Conservation (phyloP, 2,888 invertebrate genomes). For the Helobdella robusta region DNA sequence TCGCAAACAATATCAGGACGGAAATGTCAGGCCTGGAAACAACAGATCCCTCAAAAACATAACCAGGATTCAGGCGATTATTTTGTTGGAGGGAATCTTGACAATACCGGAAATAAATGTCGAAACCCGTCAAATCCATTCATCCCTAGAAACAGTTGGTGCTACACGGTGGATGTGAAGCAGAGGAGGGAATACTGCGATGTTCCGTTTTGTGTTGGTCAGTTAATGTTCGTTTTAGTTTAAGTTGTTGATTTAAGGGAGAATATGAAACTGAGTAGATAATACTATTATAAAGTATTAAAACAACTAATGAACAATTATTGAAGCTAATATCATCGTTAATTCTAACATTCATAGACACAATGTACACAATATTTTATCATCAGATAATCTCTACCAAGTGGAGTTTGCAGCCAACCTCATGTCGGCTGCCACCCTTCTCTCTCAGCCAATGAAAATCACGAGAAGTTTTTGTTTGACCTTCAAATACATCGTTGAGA, state of each 20-base stretch:
- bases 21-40: constrained; percentile 24
- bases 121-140: constrained; percentile 26
- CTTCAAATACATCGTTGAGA: not conserved
- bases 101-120: constrained; percentile 19
- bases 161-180: constrained; percentile 23
- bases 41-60: constrained; percentile 12
- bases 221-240: not conserved
- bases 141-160: constrained; percentile 22
- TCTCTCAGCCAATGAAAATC: not conserved
- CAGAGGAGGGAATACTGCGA: constrained; percentile 28
- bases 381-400: constrained; percentile 1
- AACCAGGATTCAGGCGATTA: constrained; percentile 12
- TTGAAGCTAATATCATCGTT: no score
- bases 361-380: no score
- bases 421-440: not conserved
- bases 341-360: no score
- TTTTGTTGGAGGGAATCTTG: constrained; percentile 9
- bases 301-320: no score
- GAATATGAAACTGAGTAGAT: no score
- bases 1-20: constrained; percentile 22
- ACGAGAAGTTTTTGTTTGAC: not conserved
- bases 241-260: not conserved
- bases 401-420: not conserved
- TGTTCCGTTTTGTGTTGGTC: constrained; percentile 25
- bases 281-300: no score